Evolutionary conservation across 2,797 vertebrate species (phyloP).

Genomic region (Discoglossus pictus): DNA sequence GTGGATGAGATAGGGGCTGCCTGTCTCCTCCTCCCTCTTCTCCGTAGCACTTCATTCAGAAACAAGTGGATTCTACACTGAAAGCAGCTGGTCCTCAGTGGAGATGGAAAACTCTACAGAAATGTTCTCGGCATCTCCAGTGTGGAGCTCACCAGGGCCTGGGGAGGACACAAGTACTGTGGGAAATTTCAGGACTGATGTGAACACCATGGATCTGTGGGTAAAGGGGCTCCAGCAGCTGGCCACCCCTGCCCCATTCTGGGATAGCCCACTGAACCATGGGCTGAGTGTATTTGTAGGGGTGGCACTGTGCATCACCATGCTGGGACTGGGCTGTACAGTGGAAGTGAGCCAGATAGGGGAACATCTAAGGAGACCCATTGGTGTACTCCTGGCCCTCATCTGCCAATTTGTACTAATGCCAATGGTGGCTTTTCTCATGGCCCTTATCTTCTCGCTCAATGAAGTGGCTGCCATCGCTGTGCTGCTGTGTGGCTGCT

Average conservation of each 20-base stretch:
- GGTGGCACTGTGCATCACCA: constrained; percentile 87
- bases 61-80: constrained; percentile 12
- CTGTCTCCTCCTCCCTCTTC: constrained; percentile 26
- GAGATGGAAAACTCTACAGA: constrained; percentile 37
- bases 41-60: constrained; percentile 33
- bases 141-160: constrained; percentile 15
- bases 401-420: constrained; percentile 92
- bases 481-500: constrained; percentile 95
- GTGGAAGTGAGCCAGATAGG: constrained; percentile 87
- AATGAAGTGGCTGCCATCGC: constrained; percentile 92
- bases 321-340: constrained; percentile 95
- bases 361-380: constrained; percentile 84
- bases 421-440: constrained; percentile 89
- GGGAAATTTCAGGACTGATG: constrained; percentile 22
- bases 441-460: constrained; percentile 87
- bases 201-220: constrained; percentile 5
- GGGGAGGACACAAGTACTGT: neutral
- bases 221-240: neutral
- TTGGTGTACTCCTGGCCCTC: constrained; percentile 86
- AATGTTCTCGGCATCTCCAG: neutral
- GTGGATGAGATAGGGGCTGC: constrained; percentile 47
- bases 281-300: constrained; percentile 90
- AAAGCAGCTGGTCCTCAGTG: constrained; percentile 2
- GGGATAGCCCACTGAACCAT: constrained; percentile 84
- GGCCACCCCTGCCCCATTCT: constrained; percentile 17